phyloP scores from a whole-genome alignment of 2,113 vertebrate genomes.

The Bubo bubo region DNA sequence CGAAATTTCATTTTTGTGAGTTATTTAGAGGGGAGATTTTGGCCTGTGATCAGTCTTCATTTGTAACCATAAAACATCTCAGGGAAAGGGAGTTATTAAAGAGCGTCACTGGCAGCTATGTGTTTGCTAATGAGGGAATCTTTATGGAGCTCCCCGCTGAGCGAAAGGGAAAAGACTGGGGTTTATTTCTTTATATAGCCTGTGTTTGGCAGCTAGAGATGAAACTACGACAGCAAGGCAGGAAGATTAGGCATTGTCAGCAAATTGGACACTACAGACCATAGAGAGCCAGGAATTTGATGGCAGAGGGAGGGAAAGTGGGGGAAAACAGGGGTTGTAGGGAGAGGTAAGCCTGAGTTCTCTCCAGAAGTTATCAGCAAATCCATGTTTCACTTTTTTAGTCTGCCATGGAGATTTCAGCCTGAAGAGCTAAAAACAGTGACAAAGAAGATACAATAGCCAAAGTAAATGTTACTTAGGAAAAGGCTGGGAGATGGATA shows the following conservation, averaged over 20 bases:
- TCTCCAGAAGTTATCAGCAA: neutral
- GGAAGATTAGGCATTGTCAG: neutral
- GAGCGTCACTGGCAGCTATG: neutral
- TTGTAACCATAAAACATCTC: neutral
- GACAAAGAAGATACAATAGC: neutral
- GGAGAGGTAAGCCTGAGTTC: neutral
- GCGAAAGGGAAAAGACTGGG: neutral
- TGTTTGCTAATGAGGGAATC: constrained; percentile 5
- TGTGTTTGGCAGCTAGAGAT: neutral
- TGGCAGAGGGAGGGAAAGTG: neutral
- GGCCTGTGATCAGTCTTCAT: neutral
- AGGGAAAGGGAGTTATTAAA: neutral
- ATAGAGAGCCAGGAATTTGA: neutral
- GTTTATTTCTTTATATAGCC: neutral
- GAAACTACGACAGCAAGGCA: neutral
- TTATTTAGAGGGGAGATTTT: neutral
- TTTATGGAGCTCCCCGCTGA: neutral
- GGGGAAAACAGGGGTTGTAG: neutral
- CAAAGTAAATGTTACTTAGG: neutral
- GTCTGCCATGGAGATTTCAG: neutral
- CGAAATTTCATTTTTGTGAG: neutral
- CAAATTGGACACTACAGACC: neutral
- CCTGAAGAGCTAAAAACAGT: neutral
- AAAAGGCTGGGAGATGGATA: neutral
- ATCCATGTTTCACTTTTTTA: neutral